Conservation (phyloP, 2,888 invertebrate genomes). For the Schrankia costaestrigalis region DNA sequence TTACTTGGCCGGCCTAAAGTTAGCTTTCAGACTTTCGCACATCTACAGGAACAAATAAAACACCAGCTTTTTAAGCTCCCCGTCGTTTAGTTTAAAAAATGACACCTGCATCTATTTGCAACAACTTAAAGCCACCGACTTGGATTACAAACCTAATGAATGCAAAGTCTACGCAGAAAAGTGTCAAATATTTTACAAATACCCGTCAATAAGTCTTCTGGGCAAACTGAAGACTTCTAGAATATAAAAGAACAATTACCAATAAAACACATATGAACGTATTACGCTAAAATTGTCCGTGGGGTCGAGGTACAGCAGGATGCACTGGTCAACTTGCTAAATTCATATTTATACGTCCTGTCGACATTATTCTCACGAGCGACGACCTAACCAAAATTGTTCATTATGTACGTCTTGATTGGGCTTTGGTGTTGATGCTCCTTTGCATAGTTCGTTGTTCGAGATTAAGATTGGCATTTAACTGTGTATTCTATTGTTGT, state of each 20-base stretch:
- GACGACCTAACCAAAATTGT: slow-evolving; percentile 19
- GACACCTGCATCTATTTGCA: no score
- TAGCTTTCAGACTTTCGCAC: no score
- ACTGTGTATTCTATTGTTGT: neutral
- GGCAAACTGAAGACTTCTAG: no score
- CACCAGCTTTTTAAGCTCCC: no score
- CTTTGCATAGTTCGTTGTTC: slow-evolving; percentile 12
- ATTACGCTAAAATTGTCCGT: slow-evolving; percentile 36
- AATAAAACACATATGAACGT: slow-evolving; percentile 33
- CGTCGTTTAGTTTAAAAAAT: no score
- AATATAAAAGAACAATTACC: slow-evolving; percentile 30
- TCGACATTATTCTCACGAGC: slow-evolving; percentile 20
- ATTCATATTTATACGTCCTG: slow-evolving; percentile 73
- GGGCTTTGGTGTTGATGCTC: slow-evolving; percentile 17
- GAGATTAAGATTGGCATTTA: neutral
- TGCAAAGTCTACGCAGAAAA: no score
- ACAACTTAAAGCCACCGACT: no score
- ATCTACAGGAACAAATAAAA: no score
- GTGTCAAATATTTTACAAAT: no score
- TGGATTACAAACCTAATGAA: no score
- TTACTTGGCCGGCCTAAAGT: no score
- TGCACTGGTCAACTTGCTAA: slow-evolving; percentile 57
- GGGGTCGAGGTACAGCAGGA: slow-evolving; percentile 40
- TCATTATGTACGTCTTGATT: slow-evolving; percentile 25
- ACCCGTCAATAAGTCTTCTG: no score